Base-by-base conservation (phyloP, 2,113 vertebrate species). In the Strix uralensis region DNA sequence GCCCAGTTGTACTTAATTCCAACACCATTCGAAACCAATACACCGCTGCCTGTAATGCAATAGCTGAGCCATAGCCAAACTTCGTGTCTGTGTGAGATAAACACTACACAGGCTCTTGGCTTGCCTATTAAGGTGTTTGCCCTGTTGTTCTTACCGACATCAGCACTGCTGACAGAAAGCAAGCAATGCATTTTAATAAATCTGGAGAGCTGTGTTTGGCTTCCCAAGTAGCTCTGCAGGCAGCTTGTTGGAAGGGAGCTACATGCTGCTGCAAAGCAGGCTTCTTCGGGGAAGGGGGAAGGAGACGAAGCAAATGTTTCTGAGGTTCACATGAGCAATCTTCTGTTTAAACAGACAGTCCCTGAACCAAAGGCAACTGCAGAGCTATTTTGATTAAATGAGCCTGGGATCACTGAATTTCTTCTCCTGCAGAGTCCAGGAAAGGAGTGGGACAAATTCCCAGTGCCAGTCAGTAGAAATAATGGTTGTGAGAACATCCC, bases 111-210 rank as follows among this genome's bases (percentile, higher is more conserved):
- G 69, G 46, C 34, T 44, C 36, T 46, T 25, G 20, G 11, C 40
- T 81, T 81, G 52, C 66, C 78, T 55, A 38, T 57, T 63, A 42
- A 59, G 73, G 52, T 29, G 34, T 94, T 86, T 89, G 55, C 77
- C 88, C 61, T 77, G 51, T 36, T 94, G 62, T 69, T 88, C 15
- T 7, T 51, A 62, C 40, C 1, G 0, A 71, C 66, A 91, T 14
- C 88, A 92, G 65, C 67, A 34, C 32, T 63, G 58, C 32, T 63
- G 88, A 87, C 83, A 81, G 38, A 90, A 67, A 88, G 42, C 49
- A 85, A 77, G 78, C 47, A 44, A 57, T 54, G 62, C 65, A 77
- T 90, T 95, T 92, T 84, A 94, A 93, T 90, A 81, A 55, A 57
- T 12, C 67, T 67, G 44, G 71, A 81, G 62, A 55, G 61, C 18